These are phyloP conservation scores for Colaptes auratus DNA, from an alignment of 2,113 vertebrate genomes.

Conservation along the genomic window DNA sequence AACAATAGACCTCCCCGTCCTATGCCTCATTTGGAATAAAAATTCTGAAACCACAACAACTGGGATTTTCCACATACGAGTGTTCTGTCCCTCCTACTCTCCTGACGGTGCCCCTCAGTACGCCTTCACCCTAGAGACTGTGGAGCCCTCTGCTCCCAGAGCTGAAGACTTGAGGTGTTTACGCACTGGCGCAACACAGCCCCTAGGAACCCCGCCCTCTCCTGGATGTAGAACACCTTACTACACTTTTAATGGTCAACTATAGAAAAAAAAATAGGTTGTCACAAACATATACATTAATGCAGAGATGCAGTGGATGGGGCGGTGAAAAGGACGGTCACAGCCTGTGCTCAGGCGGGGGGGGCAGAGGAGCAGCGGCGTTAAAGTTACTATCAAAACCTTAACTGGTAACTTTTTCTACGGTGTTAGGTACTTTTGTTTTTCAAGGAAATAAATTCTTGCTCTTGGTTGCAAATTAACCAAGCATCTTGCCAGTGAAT, in stretches of 20 bases:
- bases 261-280: accelerated
- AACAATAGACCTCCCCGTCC: background rate
- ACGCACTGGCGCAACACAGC: accelerated
- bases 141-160: background rate
- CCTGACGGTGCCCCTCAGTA: accelerated
- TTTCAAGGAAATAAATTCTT: constrained; percentile 36
- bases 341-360: background rate
- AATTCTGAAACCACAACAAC: background rate
- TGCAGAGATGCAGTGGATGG: accelerated
- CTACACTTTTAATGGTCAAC: background rate
- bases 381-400: background rate
- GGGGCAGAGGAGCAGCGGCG: background rate
- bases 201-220: background rate
- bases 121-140: background rate
- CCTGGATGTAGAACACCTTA: accelerated
- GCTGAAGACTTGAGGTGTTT: background rate
- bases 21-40: background rate
- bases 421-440: background rate
- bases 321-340: background rate
- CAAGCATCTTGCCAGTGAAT: background rate
- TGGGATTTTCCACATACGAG: accelerated
- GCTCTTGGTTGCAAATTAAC: constrained; percentile 47
- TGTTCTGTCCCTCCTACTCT: accelerated
- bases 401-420: background rate
- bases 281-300: background rate